Conservation (phyloP, 2,888 invertebrate genomes). For the Platerodrilus igneus region DNA sequence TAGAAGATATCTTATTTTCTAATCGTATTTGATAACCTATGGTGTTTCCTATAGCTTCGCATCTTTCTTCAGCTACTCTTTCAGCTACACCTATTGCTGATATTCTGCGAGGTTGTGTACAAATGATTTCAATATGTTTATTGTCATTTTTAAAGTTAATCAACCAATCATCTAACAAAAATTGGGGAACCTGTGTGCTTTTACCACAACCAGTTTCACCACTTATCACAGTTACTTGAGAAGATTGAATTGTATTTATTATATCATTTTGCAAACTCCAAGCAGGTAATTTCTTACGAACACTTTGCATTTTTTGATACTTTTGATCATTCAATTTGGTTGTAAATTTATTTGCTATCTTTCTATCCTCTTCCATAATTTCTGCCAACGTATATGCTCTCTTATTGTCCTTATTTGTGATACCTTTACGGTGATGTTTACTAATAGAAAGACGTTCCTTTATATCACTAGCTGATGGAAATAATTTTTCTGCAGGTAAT, state of each 20-base stretch:
- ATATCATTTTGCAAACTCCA: constrained; percentile 68
- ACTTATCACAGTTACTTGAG: constrained; percentile 68
- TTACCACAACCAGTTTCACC: constrained; percentile 85
- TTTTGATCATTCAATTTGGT: constrained; percentile 57
- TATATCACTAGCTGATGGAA: constrained; percentile 36
- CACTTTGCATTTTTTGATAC: constrained; percentile 63
- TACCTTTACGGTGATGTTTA: constrained; percentile 62
- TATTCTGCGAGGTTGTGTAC: constrained; percentile 87
- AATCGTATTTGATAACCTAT: constrained; percentile 70
- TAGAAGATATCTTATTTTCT: constrained; percentile 70
- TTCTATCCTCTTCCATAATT: constrained; percentile 57
- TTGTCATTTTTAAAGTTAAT: constrained; percentile 52
- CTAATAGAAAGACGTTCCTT: constrained; percentile 42
- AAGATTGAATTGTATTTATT: constrained; percentile 58
- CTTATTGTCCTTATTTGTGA: constrained; percentile 54
- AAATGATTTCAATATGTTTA: constrained; percentile 76
- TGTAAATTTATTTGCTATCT: constrained; percentile 58
- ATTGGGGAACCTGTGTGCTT: constrained; percentile 90
- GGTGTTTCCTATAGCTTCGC: constrained; percentile 71
- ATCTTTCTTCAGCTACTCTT: constrained; percentile 81
- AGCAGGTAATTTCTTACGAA: constrained; percentile 64
- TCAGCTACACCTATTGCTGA: constrained; percentile 92
- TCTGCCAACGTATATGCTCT: constrained; percentile 52
- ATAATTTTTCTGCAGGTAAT: constrained; percentile 51
- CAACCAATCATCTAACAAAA: constrained; percentile 83